Evolutionary conservation across 2,113 vertebrate genomes (phyloP), one percentile per base, ranked within the genome.

Genomic region (Cyprinodon brontotheroides): DNA sequence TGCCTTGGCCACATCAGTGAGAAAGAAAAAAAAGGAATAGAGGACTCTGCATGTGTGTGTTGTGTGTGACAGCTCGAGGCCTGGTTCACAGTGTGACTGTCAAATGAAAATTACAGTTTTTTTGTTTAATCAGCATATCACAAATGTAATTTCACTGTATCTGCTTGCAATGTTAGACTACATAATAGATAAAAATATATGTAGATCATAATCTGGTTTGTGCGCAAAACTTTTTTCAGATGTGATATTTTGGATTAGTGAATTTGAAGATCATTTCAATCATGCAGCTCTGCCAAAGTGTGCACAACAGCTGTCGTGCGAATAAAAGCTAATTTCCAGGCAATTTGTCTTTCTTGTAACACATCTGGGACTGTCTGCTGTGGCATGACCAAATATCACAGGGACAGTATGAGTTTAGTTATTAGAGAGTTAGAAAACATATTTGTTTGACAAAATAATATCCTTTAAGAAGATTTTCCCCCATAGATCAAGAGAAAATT

Each of bases 1-100:
- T 79, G 80, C 83, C 83, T 79, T 72, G 64, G 82, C 86, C 89
- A 90, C 90, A 92, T 92, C 92, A 90, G 85, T 89, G 70, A 79
- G 78, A 68, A 81, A 60, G 11, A 61, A 76, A 47, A 64, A 81
- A 70, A 75, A 88, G 82, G 77, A 78, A 76, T 29, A 80, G 75
- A 68, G 50, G 78, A 78, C 82, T 72, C 64, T 77, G 83, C 78
- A 81, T 88, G 82, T 82, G 79, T 86, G 80, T 80, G 80, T 79
- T 84, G 75, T 86, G 61, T 86, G 75, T 80, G 85, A 84, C 84
- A 88, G 85, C 80, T 89, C 85, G 72, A 77, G 62, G 75, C 40
- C 78, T 79, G 68, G 78, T 87, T 84, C 78, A 76, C 86, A 77
- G 61, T 70, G 77, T 69, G 79, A 37, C 75, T 71, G 50, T 80